A percentile compares a stretch with the other conserved stretches of the same genome.
phyloP scores from a whole-genome alignment of 2,888 invertebrate species.

The Hanleya hanleyi region DNA sequence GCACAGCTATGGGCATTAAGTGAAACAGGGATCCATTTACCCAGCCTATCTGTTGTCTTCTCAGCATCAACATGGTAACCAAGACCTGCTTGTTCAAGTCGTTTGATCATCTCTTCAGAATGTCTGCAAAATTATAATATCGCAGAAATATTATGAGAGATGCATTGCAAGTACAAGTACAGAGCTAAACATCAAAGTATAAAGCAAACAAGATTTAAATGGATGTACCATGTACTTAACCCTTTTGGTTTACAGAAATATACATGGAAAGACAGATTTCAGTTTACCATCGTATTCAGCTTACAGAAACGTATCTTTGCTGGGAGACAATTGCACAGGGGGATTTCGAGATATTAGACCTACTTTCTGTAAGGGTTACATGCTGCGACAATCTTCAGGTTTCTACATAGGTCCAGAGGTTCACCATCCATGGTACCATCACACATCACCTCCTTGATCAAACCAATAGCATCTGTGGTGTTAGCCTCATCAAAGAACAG shows the following conservation, averaged over 20 bases:
- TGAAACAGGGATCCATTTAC: too few relatives aligned
- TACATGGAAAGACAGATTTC: too few relatives aligned
- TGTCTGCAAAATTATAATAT: constrained; percentile 36
- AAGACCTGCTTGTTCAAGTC: constrained; percentile 50
- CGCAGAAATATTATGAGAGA: not conserved
- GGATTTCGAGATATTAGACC: too few relatives aligned
- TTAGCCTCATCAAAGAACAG: constrained; percentile 71
- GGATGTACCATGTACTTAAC: too few relatives aligned
- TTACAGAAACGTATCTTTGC: too few relatives aligned
- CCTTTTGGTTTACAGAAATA: too few relatives aligned
- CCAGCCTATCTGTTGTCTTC: constrained; percentile 47
- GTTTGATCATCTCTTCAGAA: constrained; percentile 44
- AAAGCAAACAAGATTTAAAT: too few relatives aligned
- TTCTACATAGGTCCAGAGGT: constrained; percentile 43
- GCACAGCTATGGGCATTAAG: too few relatives aligned
- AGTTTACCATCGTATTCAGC: too few relatives aligned
- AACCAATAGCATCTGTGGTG: constrained; percentile 68
- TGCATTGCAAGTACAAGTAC: not conserved
- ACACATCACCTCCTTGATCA: constrained; percentile 71
- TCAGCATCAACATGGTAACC: constrained; percentile 50
- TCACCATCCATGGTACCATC: constrained; percentile 62
- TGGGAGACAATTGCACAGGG: too few relatives aligned
- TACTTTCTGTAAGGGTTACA: constrained; percentile 71
- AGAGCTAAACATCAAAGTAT: not conserved
- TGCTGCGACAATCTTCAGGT: constrained; percentile 68